phyloP scores from a whole-genome alignment of 2,888 invertebrate genomes.

The Xestia ashworthii region DNA sequence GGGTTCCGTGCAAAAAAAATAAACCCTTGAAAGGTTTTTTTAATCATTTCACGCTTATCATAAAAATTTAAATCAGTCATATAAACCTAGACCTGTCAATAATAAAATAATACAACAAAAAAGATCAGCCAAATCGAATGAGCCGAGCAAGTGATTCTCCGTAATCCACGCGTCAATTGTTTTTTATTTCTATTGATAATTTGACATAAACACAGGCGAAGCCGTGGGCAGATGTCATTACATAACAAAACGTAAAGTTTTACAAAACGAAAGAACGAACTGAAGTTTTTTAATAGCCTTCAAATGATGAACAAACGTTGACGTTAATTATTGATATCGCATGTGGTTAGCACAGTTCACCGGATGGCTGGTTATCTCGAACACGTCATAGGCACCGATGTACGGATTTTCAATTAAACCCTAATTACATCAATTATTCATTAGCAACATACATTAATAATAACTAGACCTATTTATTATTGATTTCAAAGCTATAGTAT shows the following conservation, averaged over 20 bases:
- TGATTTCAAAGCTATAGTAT: not conserved
- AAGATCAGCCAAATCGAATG: too few relatives aligned
- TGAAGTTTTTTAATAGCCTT: not conserved
- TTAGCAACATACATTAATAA: not conserved
- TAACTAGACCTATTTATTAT: not conserved
- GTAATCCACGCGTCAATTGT: not conserved
- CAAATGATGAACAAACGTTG: not conserved
- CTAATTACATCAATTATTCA: conserved; percentile 11
- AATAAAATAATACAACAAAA: too few relatives aligned
- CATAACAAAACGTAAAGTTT: not conserved
- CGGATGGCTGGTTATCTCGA: not conserved
- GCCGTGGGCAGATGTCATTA: not conserved
- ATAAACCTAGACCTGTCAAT: too few relatives aligned
- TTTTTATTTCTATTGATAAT: not conserved
- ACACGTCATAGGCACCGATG: not conserved
- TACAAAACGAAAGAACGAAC: not conserved
- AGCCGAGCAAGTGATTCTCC: too few relatives aligned
- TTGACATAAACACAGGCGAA: not conserved
- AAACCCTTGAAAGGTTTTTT: too few relatives aligned
- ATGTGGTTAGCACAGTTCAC: conserved; percentile 1
- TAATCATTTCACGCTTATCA: too few relatives aligned
- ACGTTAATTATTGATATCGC: not conserved
- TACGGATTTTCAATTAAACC: conserved; percentile 10
- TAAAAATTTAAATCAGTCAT: too few relatives aligned
- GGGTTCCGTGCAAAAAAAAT: too few relatives aligned